Percentiles rank a stretch among this genome's conserved stretches.
phyloP scores from a whole-genome alignment of 1,140 invertebrate species.

The Littorina saxatilis region DNA sequence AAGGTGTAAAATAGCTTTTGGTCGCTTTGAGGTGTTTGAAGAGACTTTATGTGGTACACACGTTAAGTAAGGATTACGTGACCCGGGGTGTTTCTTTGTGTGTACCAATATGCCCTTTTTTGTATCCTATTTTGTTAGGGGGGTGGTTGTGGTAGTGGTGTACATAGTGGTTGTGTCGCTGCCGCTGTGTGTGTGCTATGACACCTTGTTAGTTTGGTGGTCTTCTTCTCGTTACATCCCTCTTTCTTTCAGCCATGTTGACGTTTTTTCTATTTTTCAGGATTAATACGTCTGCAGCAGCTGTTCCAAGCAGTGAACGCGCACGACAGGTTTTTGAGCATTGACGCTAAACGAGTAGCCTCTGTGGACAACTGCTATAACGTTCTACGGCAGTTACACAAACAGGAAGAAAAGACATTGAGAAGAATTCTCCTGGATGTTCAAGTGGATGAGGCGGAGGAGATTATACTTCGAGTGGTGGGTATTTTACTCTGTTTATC shows the following conservation, averaged over 20 bases:
- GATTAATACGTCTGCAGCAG: slow-evolving; percentile 67
- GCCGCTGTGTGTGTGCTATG: too few species aligned
- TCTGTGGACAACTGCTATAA: slow-evolving; percentile 48
- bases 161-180: too few species aligned
- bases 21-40: too few species aligned
- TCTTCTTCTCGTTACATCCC: too few species aligned
- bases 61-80: too few species aligned
- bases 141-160: too few species aligned
- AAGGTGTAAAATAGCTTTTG: too few species aligned
- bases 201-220: too few species aligned
- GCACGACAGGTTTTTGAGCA: slow-evolving; percentile 57
- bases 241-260: neutral
- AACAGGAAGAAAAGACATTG: slow-evolving; percentile 46
- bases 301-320: slow-evolving; percentile 66
- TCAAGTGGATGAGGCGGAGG: slow-evolving; percentile 54
- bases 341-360: slow-evolving; percentile 62
- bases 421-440: slow-evolving; percentile 62
- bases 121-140: too few species aligned
- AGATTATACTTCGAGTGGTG: slow-evolving; percentile 56
- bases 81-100: too few species aligned
- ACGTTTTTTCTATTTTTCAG: slow-evolving; percentile 40
- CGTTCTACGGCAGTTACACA: slow-evolving; percentile 55
- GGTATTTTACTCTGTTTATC: neutral
- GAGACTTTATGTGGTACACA: too few species aligned
- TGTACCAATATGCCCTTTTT: too few species aligned